Base-by-base conservation (phyloP, 2,888 invertebrate species). In the Mantis religiosa region DNA sequence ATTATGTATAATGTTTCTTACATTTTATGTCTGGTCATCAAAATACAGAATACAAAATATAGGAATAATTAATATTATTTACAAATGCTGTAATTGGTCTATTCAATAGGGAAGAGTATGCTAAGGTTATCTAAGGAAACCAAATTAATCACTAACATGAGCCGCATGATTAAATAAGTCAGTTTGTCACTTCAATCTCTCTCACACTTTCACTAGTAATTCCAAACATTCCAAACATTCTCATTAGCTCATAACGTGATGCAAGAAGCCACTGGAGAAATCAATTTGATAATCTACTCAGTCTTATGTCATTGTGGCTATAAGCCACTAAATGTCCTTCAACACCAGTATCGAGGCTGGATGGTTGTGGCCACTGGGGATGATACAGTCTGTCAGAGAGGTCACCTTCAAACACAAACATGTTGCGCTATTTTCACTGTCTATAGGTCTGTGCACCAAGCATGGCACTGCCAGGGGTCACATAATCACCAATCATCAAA, bases 401-500 rank as follows among this genome's bases (percentile, higher is more conserved):
- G 54, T 71, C 25, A 71, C 15, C 25, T 71, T 71, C 54, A 71
- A 15, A 15, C 25, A 25, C 54, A 6, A 71, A 71, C 25, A 20
- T 71, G 20, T 15, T 6, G 15, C 6, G 3, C 4, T 71, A 41
- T 28, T 71, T 83, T 89, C 89, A 89, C 87, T 89, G 90, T 54
- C 90, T 87, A 86, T 89, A 90, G 87, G 84, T 90, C 84, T 90
- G 91, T 83, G 90, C 90, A 28, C 91, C 88, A 27, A 91, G 90
- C 91, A 94, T 94, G 90, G 94, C 94, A 91, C 93, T 94, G 89
- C 94, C 94, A 83, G 95, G 95, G 90, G 95, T 95, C 90, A 96
- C 96, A 93, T 96, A 96, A 93, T 96, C 96, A 88, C 96, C 96
- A 91, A 96, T 96, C 96, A 96, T 96, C 92, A 96, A 94, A 93